Percentiles rank a stretch among this genome's conserved stretches.
These are phyloP conservation scores for Larimichthys crocea DNA, from an alignment of 2,113 vertebrate genomes.

Conservation along the genomic window DNA sequence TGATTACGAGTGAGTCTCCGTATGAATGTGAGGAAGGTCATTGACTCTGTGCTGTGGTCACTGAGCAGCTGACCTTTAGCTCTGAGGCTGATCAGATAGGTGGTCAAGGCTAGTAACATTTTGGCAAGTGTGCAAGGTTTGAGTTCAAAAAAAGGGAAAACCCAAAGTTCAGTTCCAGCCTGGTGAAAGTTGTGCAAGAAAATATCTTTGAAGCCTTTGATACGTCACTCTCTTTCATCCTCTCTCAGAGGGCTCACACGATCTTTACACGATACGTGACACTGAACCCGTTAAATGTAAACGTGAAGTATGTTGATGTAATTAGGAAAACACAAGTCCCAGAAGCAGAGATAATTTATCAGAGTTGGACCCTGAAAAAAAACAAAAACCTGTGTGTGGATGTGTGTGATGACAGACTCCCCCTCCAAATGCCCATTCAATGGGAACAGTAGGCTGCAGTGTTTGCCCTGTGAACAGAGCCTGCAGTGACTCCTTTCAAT, in stretches of 20 bases:
- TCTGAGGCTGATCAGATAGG: conserved; percentile 19
- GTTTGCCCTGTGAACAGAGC: conserved; percentile 67
- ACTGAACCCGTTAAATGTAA: neutral
- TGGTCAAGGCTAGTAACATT: conserved; percentile 1
- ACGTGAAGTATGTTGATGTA: neutral
- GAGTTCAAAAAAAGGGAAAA: conserved; percentile 5
- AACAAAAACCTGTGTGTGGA: conserved; percentile 21
- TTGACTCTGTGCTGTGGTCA: neutral
- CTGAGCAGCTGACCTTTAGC: conserved; percentile 14
- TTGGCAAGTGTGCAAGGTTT: conserved; percentile 16
- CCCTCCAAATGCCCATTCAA: conserved; percentile 42
- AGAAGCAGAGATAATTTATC: conserved; percentile 28
- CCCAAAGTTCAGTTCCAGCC: conserved; percentile 27
- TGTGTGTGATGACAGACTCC: conserved; percentile 61
- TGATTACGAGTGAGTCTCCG: neutral
- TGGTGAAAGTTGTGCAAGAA: conserved; percentile 21
- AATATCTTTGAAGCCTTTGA: conserved; percentile 25
- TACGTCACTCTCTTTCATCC: conserved; percentile 15
- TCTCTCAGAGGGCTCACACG: neutral
- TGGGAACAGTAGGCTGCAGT: conserved; percentile 70
- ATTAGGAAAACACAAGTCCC: conserved; percentile 16
- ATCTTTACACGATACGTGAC: neutral
- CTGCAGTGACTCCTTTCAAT: conserved; percentile 55
- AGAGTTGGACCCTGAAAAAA: conserved; percentile 14
- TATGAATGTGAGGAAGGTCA: neutral